Base-by-base conservation (phyloP, 92 coral and sea anemone genomes). In the Parazoanthus darwini region DNA sequence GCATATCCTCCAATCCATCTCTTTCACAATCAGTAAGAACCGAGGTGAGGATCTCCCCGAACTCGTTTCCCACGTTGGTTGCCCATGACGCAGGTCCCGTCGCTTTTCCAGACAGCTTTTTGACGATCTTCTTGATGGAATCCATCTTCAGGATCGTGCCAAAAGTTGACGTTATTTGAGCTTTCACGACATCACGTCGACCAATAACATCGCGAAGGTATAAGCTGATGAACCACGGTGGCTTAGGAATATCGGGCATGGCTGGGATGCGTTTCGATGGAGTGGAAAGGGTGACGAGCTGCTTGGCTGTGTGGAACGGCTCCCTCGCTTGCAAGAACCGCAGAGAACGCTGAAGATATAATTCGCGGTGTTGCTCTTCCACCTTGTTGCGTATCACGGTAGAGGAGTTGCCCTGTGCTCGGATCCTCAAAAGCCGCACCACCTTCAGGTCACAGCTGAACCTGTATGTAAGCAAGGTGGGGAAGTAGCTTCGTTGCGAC, bases 271-370 rank as follows among this genome's bases (percentile, higher is more conserved):
- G 33, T 72, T 38, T 80, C 5, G 70, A 7, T 11, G 86, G 74
- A 37, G 44, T 16, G 6, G 74, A 44, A 42, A 88, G 44, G n/a
- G 58, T n/a, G 80, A 88, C 63, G 18, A 88, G 71, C 68, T 82
- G 72, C 6, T 79, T 39, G 39, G 59, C 42, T 6, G 70, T 8
- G 37, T 80, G 86, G 56, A 88, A 88, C 22, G 86, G 72, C 38
- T 80, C 86, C 80, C 81, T 42, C 15, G 86, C 86, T 36, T 88
- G 74, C 72, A 88, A 26, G 80, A 88, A 88, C 35, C 23, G 87
- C 10, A 88, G 74, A 8, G 50, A 0, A 46, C 50, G 7, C 50
- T 46, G 50, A 6, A 46, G 10, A 8, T 46, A 4, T 6, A 46
- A 6, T 8, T 46, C 8, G 8, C 8, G 8, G 50, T 46, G 50